Percentiles rank a stretch among this genome's conserved stretches.
phyloP scores from a whole-genome alignment of 2,797 vertebrate species.

The Sebastes oblongus region DNA sequence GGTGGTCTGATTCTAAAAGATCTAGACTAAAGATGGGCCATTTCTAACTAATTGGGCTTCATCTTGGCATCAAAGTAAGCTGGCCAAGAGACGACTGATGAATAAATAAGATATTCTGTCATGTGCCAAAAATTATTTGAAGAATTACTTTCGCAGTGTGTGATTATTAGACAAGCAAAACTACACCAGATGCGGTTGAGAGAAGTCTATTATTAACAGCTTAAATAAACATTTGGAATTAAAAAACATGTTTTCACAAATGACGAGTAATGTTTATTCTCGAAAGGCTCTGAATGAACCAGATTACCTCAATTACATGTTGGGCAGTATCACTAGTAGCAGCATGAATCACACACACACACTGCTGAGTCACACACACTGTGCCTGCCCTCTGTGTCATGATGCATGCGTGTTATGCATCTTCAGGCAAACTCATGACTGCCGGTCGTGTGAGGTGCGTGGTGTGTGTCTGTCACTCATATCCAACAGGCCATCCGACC shows the following conservation, averaged over 20 bases:
- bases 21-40: constrained; percentile 51
- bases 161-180: neutral
- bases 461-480: constrained; percentile 14
- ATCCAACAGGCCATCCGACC: neutral
- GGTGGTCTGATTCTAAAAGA: constrained; percentile 31
- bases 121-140: constrained; percentile 36
- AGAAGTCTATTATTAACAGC: neutral
- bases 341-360: constrained; percentile 50
- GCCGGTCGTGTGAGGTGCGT: constrained; percentile 22
- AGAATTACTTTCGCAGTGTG: constrained; percentile 12
- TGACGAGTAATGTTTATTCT: constrained; percentile 4
- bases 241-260: constrained; percentile 6
- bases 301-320: constrained; percentile 54
- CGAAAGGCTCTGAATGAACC: constrained; percentile 29
- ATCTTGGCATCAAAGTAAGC: constrained; percentile 46
- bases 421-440: constrained; percentile 54
- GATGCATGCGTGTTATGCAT: constrained; percentile 36
- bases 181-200: neutral
- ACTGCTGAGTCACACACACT: constrained; percentile 44
- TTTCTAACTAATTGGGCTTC: constrained; percentile 50
- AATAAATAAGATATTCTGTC: constrained; percentile 48
- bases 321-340: constrained; percentile 43
- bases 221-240: neutral
- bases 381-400: constrained; percentile 36
- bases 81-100: constrained; percentile 35